Conservation (phyloP, 2,888 invertebrate species). For the Yponomeuta malinellus region DNA sequence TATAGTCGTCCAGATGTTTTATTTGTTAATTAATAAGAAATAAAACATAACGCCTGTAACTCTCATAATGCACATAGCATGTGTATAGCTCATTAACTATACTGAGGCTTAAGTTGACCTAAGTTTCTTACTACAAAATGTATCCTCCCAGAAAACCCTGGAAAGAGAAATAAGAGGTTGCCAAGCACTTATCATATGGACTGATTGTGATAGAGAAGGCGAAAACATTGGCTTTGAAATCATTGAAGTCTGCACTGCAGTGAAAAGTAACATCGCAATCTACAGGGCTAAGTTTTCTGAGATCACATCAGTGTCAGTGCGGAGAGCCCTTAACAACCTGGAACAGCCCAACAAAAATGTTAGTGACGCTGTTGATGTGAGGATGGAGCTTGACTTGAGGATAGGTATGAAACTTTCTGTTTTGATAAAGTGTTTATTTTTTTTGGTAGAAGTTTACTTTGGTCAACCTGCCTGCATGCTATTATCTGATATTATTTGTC, state of each 20-base stretch:
- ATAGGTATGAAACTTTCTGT: constrained; percentile 78
- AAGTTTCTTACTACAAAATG: neutral
- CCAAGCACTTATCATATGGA: constrained; percentile 94
- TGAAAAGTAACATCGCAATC: constrained; percentile 80
- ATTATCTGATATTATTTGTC: no score
- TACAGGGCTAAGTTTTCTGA: constrained; percentile 97
- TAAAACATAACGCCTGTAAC: no score
- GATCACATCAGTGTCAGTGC: constrained; percentile 90
- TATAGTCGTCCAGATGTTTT: no score
- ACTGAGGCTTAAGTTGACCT: no score
- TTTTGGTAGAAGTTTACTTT: no score
- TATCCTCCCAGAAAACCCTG: constrained; percentile 76
- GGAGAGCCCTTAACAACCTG: constrained; percentile 86
- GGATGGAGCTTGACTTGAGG: constrained; percentile 92
- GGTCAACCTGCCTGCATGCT: no score
- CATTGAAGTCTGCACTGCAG: constrained; percentile 90
- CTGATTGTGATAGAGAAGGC: constrained; percentile 99
- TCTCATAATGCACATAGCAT: no score
- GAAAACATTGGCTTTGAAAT: constrained; percentile 99
- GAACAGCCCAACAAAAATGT: constrained; percentile 85
- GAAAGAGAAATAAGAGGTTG: constrained; percentile 81
- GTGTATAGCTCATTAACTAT: no score
- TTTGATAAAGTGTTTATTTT: neutral
- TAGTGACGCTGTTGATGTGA: constrained; percentile 95
- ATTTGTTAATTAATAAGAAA: no score